Evolutionary conservation across 2,888 invertebrate species (phyloP).

Genomic region (Chalcis sispes): DNA sequence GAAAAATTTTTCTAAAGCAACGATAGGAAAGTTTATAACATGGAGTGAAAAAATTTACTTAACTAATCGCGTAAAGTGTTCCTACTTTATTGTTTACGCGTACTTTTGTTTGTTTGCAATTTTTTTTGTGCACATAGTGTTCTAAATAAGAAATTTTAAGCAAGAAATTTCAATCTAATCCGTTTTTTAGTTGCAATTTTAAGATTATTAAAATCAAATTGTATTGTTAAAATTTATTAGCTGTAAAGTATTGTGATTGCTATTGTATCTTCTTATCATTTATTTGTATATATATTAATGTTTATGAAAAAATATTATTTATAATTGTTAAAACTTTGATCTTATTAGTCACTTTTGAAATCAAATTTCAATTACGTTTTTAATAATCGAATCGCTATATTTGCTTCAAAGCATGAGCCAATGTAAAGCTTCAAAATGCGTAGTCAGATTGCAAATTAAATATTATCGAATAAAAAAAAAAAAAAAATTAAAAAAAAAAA

Average conservation of each 20-base stretch:
- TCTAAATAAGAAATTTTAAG: conserved; percentile 49
- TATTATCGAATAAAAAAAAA: conserved; percentile 42
- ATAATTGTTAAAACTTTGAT: conserved; percentile 45
- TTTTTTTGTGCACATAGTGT: conserved; percentile 49
- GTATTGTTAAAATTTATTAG: conserved; percentile 48
- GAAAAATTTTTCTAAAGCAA: conserved; percentile 43
- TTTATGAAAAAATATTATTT: conserved; percentile 53
- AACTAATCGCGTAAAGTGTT: conserved; percentile 54
- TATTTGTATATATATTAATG: conserved; percentile 55
- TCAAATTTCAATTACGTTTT: conserved; percentile 55
- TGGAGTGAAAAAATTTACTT: conserved; percentile 53
- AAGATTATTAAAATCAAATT: conserved; percentile 26
- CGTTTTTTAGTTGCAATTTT: conserved; percentile 44
- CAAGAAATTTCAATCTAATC: background rate
- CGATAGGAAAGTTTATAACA: conserved; percentile 36
- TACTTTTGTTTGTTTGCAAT: conserved; percentile 26
- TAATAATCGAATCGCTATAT: conserved; percentile 34
- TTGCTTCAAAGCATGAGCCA: conserved; percentile 47
- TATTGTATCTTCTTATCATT: conserved; percentile 44
- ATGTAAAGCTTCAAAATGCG: conserved; percentile 40
- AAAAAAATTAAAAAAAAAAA: no score
- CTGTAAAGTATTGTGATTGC: conserved; percentile 54
- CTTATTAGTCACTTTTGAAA: conserved; percentile 46
- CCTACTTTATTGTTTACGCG: conserved; percentile 58
- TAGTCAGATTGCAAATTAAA: conserved; percentile 44